Percentiles rank a stretch among this genome's conserved stretches.
phyloP scores from a whole-genome alignment of 1,140 invertebrate species.

The Tetragonula clypearis region DNA sequence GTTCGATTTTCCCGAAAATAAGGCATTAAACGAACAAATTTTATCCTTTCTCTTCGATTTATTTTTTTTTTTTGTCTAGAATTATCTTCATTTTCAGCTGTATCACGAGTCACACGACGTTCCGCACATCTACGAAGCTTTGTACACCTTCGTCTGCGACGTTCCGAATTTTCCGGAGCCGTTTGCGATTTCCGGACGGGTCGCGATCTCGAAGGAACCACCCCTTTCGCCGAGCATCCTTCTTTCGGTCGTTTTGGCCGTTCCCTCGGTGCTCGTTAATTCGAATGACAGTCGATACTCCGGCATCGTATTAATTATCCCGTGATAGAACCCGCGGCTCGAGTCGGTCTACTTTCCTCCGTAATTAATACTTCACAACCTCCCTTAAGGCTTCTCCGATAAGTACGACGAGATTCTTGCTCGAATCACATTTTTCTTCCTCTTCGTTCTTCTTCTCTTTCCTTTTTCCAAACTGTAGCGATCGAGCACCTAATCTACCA shows the following conservation, averaged over 20 bases:
- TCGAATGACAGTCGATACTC: constrained; percentile 42
- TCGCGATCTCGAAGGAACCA: not conserved
- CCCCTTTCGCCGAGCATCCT: not conserved
- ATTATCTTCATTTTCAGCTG: too few species aligned
- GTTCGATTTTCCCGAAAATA: too few species aligned
- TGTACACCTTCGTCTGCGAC: not conserved
- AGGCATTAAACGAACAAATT: too few species aligned
- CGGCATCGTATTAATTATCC: constrained; percentile 45
- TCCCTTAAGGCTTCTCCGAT: not conserved
- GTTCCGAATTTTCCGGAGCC: not conserved
- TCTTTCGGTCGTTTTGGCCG: constrained; percentile 35
- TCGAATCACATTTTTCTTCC: not conserved
- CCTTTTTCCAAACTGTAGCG: too few species aligned
- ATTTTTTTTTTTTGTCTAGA: too few species aligned
- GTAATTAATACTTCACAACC: constrained; percentile 37
- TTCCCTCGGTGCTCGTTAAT: constrained; percentile 32
- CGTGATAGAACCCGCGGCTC: constrained; percentile 16
- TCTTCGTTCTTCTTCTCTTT: not conserved
- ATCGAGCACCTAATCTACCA: not conserved
- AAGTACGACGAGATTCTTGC: not conserved
- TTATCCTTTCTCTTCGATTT: too few species aligned
- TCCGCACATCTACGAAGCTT: too few species aligned
- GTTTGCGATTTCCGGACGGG: constrained; percentile 17
- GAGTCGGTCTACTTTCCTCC: constrained; percentile 11
- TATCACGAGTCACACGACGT: too few species aligned